These are phyloP conservation scores for Leptopilina clavipes DNA, from an alignment of 1,140 invertebrate species.

Conservation along the genomic window DNA sequence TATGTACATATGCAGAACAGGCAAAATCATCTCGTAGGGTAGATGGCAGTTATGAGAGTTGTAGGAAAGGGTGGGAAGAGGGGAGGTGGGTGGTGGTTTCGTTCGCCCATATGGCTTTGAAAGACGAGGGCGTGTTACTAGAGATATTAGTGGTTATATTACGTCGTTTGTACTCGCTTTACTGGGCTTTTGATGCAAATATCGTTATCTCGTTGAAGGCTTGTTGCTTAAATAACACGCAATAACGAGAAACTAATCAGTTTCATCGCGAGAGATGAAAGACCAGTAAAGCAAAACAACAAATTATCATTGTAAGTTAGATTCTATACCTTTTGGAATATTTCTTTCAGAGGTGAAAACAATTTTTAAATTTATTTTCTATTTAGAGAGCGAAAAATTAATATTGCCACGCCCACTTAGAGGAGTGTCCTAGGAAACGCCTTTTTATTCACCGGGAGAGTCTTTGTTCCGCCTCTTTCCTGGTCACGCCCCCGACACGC, in stretches of 20 bases:
- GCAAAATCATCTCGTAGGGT: background rate
- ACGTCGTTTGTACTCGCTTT: slow-evolving; percentile 49
- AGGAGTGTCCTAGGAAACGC: too few species aligned
- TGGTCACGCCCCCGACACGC: too few species aligned
- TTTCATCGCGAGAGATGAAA: background rate
- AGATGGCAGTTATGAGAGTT: slow-evolving; percentile 58
- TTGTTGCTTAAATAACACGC: background rate
- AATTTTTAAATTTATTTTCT: too few species aligned
- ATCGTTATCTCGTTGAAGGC: background rate
- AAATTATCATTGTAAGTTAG: too few species aligned
- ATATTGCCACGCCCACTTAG: too few species aligned
- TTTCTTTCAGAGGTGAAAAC: too few species aligned
- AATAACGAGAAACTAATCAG: background rate
- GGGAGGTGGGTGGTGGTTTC: slow-evolving; percentile 29
- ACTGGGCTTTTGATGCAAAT: background rate
- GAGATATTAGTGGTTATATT: slow-evolving; percentile 56
- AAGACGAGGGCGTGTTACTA: slow-evolving; percentile 25
- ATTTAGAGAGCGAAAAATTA: too few species aligned
- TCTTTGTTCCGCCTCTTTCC: too few species aligned
- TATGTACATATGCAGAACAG: slow-evolving; percentile 4
- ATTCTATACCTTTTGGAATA: too few species aligned
- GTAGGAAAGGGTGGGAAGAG: background rate
- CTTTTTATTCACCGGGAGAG: too few species aligned
- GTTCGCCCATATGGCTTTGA: slow-evolving; percentile 19
- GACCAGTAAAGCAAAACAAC: too few species aligned